Percentiles rank a stretch among this genome's conserved stretches.
These are phyloP conservation scores for Austrofundulus limnaeus DNA, from an alignment of 2,113 vertebrate species.

Conservation along the genomic window DNA sequence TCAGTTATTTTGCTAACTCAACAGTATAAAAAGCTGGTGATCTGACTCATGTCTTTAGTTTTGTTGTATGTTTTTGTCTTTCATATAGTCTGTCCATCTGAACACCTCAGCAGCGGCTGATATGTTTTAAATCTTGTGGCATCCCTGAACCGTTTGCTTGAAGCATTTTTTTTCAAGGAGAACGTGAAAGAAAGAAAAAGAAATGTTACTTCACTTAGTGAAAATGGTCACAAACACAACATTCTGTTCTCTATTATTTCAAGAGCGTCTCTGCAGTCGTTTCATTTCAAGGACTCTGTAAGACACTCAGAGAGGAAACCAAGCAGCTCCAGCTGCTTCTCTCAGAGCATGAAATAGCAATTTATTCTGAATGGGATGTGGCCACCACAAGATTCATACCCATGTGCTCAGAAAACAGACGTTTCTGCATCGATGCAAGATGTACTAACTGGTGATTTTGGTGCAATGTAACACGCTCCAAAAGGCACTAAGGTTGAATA, in stretches of 20 bases:
- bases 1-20: too few species aligned
- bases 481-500: too few species aligned
- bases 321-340: not conserved
- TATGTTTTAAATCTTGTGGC: not conserved
- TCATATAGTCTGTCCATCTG: too few species aligned
- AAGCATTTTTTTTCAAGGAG: not conserved
- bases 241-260: not conserved
- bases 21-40: too few species aligned
- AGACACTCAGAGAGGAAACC: not conserved
- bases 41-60: too few species aligned
- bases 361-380: not conserved
- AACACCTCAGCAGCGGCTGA: too few species aligned
- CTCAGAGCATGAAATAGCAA: not conserved
- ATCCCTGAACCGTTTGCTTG: not conserved
- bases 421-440: not conserved
- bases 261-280: not conserved
- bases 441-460: not conserved
- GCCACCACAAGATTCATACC: not conserved
- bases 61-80: too few species aligned
- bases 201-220: not conserved
- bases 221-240: not conserved
- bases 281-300: not conserved
- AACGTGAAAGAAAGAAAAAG: not conserved
- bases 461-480: not conserved
- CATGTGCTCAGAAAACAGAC: not conserved